Evolutionary conservation across 2,113 vertebrate species (phyloP).

Genomic region (Muntiacus reevesi): DNA sequence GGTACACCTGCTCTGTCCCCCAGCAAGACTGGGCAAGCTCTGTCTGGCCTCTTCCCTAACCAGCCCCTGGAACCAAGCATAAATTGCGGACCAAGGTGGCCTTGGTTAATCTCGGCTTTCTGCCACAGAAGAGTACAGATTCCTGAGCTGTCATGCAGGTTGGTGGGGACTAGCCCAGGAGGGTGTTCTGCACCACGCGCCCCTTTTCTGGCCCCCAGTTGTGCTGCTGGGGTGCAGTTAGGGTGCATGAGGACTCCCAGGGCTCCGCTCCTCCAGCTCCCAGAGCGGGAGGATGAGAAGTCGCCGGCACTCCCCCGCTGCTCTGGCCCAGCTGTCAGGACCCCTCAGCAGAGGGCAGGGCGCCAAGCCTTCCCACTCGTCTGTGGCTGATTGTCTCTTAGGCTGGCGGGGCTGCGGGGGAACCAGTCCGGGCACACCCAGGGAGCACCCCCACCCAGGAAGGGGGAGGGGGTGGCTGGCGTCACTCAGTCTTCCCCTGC

Average conservation of each 20-base stretch:
- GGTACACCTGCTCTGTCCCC: not conserved
- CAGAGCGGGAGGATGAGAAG: constrained; percentile 32
- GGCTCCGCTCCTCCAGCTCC: not conserved
- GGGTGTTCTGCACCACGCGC: not conserved
- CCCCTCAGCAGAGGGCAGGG: constrained; percentile 42
- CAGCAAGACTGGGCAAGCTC: not conserved
- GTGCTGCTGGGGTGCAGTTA: not conserved
- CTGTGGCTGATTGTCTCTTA: not conserved
- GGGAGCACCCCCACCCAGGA: constrained; percentile 29
- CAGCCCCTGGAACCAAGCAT: not conserved
- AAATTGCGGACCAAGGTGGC: not conserved
- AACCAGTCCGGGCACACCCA: not conserved
- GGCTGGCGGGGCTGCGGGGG: not conserved
- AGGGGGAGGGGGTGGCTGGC: constrained; percentile 25
- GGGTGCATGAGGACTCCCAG: not conserved
- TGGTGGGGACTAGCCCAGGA: not conserved
- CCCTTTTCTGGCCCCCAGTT: not conserved
- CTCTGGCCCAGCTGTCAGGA: constrained; percentile 57
- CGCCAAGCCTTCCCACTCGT: constrained; percentile 10
- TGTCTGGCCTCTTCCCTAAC: not conserved
- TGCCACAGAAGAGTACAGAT: not conserved
- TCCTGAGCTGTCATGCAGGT: not conserved
- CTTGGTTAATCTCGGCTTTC: not conserved
- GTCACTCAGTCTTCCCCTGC: constrained; percentile 40
- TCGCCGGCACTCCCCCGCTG: not conserved